Conservation (phyloP, 2,113 vertebrate species). For the Scopus umbretta region DNA sequence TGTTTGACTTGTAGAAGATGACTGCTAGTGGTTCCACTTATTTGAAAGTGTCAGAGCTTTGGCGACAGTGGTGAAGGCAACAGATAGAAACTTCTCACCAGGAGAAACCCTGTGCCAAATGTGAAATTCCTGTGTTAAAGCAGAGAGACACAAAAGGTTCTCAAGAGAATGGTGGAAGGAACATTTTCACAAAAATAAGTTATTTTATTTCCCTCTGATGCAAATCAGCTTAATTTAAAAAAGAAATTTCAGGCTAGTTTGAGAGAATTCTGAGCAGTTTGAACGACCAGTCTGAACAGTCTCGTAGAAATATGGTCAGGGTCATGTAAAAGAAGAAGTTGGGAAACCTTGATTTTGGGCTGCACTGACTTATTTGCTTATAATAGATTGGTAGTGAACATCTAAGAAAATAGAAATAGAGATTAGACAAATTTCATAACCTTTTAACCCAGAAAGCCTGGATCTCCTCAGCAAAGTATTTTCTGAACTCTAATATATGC, state of each 20-base stretch:
- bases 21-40: neutral
- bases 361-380: neutral
- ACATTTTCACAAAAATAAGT: neutral
- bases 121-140: neutral
- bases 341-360: neutral
- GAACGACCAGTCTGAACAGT: neutral
- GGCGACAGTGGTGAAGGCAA: neutral
- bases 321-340: neutral
- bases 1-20: neutral
- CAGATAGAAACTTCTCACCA: neutral
- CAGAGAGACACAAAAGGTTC: neutral
- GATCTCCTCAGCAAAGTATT: slow-evolving; percentile 22
- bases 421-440: slow-evolving; percentile 49
- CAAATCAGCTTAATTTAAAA: slow-evolving; percentile 14
- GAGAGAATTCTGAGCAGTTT: neutral
- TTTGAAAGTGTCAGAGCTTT: neutral
- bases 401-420: neutral
- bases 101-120: neutral
- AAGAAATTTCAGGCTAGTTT: neutral
- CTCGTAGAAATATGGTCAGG: neutral
- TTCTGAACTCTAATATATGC: slow-evolving; percentile 15
- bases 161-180: neutral
- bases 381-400: neutral
- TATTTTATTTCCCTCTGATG: neutral
- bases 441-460: slow-evolving; percentile 44